Evolutionary conservation across 2,113 vertebrate genomes (phyloP), one percentile per base, ranked within the genome.

Genomic region (Microtus pennsylvanicus): DNA sequence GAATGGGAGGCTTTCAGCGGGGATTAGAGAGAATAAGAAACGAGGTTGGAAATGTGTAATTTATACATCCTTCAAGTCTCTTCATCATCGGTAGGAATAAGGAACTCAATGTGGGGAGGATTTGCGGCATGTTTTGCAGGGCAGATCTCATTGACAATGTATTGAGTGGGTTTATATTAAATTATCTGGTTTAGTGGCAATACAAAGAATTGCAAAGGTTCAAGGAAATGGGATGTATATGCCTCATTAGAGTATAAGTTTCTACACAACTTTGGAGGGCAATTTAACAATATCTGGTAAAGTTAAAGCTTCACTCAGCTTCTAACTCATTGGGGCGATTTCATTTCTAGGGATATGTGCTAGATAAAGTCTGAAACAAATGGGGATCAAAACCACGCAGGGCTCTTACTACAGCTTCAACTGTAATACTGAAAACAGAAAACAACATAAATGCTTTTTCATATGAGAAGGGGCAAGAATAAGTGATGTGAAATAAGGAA

Each of bases 261-360:
- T 50, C 14, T 76, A 38, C 3, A 89, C 19, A 47, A 21, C 61
- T 69, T n/a, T 45, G 63, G 50, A 96, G 3, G 92, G 4, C 35
- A 87, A 91, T 95, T 94, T 90, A 33, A 58, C 87, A 87, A 47
- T 22, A 86, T 21, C 67, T 94, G 38, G 19, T 86, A 35, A 95
- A 94, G 63, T 94, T 92, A 93, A 72, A 86, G 16, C 65, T 30
- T 61, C 14, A 89, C 47, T 17, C 35, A 86, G 38, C 38, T 94
- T 89, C 77, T 38, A 5, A 95, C 33, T 86, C 65, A 86, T 35
- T 5, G 55, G 55, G 61, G 33, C 11, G 80, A 65, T 28, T 75
- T 58, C 3, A 82, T 75, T 91, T 89, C 52, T 65, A 83, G 30
- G 19, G 45, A 16, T 76, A 35, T n/a, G 21, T 61, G 19, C 58